Evolutionary conservation across 2,888 invertebrate genomes (phyloP).

Genomic region (Leucophora obtusa): DNA sequence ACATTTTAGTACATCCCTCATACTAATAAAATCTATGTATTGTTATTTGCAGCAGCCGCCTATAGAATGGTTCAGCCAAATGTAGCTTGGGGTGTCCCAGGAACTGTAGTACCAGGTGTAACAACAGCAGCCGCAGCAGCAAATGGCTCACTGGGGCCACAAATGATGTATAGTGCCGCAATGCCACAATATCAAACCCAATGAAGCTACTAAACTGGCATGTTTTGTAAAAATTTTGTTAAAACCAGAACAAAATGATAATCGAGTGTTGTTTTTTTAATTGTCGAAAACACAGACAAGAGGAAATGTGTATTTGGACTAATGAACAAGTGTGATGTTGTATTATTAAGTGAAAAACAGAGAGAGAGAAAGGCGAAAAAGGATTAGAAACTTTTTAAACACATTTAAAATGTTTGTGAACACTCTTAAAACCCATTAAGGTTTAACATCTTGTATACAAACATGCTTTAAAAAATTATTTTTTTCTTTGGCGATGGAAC

Average conservation of each 20-base stretch:
- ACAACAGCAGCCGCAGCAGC: slow-evolving; percentile 79
- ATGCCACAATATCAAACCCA: slow-evolving; percentile 93
- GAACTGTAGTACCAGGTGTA: slow-evolving; percentile 80
- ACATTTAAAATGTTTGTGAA: slow-evolving; percentile 56
- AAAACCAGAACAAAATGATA: slow-evolving; percentile 50
- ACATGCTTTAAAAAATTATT: slow-evolving; percentile 46
- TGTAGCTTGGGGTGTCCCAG: slow-evolving; percentile 80
- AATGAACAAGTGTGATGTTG: slow-evolving; percentile 62
- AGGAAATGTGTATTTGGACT: slow-evolving; percentile 55
- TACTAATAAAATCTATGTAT: too few relatives aligned
- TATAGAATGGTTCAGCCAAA: slow-evolving; percentile 84
- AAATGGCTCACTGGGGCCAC: slow-evolving; percentile 82
- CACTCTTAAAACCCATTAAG: slow-evolving; percentile 47
- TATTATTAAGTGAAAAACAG: slow-evolving; percentile 60
- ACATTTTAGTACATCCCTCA: not conserved
- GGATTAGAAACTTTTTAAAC: slow-evolving; percentile 36
- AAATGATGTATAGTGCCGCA: slow-evolving; percentile 84
- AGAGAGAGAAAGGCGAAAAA: slow-evolving; percentile 36
- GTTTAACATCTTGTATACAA: slow-evolving; percentile 57
- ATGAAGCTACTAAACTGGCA: slow-evolving; percentile 80
- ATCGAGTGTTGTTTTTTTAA: slow-evolving; percentile 66
- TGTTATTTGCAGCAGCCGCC: slow-evolving; percentile 70
- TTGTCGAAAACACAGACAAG: slow-evolving; percentile 41
- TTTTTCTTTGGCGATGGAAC: slow-evolving; percentile 20
- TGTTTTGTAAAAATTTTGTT: slow-evolving; percentile 63